Evolutionary conservation across 2,113 vertebrate genomes (phyloP), one percentile per base, ranked within the genome.

Genomic region (Paratilapia polleni): DNA sequence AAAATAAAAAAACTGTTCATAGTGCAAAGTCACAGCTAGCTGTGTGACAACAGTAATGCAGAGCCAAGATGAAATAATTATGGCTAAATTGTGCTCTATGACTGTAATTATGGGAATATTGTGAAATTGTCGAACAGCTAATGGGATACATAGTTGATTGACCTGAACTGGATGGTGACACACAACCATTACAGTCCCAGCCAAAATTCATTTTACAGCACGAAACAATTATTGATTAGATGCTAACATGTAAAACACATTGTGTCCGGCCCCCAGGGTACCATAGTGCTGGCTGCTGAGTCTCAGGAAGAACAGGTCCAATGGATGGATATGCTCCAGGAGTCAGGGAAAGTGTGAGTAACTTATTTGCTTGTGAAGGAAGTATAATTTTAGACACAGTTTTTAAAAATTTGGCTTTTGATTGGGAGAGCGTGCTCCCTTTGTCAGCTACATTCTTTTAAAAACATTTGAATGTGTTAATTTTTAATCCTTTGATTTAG

Each of bases 261-360:
- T 14, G 0, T 56, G 2, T 80, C 1, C 0, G 9, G 78, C 36
- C 60, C 20, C 28, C 87, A 99, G 98, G 98, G 98, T 13, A 97
- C 97, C 89, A 93, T 99, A 22, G 94, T 97, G 54, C 94, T 99
- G 94, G 98, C 98, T 12, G 98, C 97, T 0, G 98, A 99, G 91
- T 97, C 97, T 1, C 97, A 96, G 91, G 95, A 95, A 77, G 98
- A 99, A 85, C 98, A 98, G 95, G 91, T 94, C 58, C 98, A 99
- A 91, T 99, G 98, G 98, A 93, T 99, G 91, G 97, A 99, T 91
- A 97, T 98, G 97, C 96, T 99, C 61, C 97, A 98, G 89, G 98
- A 99, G 63, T 99, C 98, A 0, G 98, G 98, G 82, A 99, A 98
- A 97, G 98, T 99, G 98, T 99, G 96, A 98, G 97, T 83, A 34